phyloP scores from a whole-genome alignment of 2,797 vertebrate species.

The Sebastes steindachneri region DNA sequence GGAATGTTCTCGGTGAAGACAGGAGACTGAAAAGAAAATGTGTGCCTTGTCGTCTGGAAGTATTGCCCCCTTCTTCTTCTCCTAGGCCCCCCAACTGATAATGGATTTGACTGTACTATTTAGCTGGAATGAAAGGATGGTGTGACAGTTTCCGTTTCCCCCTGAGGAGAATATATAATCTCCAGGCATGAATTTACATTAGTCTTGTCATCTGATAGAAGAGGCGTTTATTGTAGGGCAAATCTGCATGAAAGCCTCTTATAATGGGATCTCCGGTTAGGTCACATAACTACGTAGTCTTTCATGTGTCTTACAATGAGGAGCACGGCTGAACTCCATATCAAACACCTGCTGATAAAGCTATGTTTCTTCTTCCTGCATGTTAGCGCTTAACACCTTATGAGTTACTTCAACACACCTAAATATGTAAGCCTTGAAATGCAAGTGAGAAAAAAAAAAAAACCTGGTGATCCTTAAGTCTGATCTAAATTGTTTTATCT shows the following conservation, averaged over 20 bases:
- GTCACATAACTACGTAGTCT: background rate
- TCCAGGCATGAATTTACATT: constrained; percentile 22
- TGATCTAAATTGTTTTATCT: background rate
- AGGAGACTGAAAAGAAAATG: constrained; percentile 49
- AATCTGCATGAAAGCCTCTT: background rate
- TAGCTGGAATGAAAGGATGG: constrained; percentile 14
- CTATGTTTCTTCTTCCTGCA: background rate
- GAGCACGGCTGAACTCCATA: background rate
- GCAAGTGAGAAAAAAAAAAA: background rate
- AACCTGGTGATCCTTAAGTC: background rate
- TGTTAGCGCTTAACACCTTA: background rate
- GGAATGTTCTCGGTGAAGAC: constrained; percentile 21
- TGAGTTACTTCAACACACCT: background rate
- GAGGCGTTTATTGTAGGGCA: background rate
- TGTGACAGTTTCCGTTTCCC: constrained; percentile 16
- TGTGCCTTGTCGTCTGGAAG: constrained; percentile 30
- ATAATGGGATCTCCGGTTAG: background rate
- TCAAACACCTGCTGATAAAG: background rate
- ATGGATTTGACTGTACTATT: constrained; percentile 42
- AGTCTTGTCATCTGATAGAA: constrained; percentile 16
- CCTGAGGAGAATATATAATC: constrained; percentile 18
- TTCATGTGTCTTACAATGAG: background rate
- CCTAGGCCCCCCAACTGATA: constrained; percentile 6
- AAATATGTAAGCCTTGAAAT: background rate
- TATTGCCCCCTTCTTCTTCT: background rate